Conservation (phyloP, 2,797 vertebrate genomes). For the Numenius phaeopus region DNA sequence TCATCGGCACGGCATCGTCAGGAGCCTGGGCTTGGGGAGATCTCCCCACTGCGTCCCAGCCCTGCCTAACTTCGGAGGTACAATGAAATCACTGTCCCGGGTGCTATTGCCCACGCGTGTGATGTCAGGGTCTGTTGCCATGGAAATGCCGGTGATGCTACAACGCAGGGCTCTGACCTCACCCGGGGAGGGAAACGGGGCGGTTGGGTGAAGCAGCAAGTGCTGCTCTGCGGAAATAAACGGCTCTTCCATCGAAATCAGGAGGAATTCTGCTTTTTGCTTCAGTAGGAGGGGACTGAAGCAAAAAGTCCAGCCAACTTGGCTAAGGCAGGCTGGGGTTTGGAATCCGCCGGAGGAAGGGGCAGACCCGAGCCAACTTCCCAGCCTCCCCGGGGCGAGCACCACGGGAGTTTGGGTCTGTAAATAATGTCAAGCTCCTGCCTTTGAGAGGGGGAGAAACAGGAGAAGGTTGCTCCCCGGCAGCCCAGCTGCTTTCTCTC, state of each 20-base stretch:
- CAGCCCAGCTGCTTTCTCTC: not conserved
- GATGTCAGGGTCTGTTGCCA: conserved; percentile 54
- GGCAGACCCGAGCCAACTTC: not conserved
- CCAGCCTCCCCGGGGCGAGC: not conserved
- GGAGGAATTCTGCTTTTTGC: not conserved
- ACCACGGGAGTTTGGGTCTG: not conserved
- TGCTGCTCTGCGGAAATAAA: not conserved
- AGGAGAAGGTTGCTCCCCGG: not conserved
- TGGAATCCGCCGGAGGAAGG: not conserved
- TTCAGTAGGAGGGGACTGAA: not conserved
- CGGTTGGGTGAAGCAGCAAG: not conserved
- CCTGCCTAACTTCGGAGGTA: not conserved
- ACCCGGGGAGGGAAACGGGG: not conserved
- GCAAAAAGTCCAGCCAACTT: not conserved
- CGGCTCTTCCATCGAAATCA: not conserved
- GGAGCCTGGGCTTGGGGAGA: not conserved
- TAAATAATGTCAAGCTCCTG: not conserved
- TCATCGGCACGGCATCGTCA: not conserved
- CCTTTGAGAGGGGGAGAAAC: not conserved
- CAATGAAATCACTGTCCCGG: conserved; percentile 20
- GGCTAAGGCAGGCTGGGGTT: not conserved
- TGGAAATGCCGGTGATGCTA: conserved; percentile 15
- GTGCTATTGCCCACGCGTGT: not conserved
- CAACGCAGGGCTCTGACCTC: not conserved
- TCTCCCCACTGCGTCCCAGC: not conserved